Evolutionary conservation across 2,888 invertebrate genomes (phyloP).

Genomic region (Drosophila cognata): DNA sequence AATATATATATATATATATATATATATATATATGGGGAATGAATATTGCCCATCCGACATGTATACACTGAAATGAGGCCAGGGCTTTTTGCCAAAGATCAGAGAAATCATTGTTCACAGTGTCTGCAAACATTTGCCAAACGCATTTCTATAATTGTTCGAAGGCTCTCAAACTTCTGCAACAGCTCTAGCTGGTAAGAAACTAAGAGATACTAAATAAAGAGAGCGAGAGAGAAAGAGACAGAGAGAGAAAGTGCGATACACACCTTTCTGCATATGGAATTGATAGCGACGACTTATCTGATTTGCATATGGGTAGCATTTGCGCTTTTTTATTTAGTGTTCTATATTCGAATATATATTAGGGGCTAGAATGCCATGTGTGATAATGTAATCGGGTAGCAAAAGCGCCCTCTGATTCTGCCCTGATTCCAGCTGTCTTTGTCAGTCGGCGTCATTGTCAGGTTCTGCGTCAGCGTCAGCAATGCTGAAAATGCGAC

Average conservation of each 20-base stretch:
- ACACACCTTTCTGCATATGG: slow-evolving; percentile 26
- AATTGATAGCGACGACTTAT: slow-evolving; percentile 44
- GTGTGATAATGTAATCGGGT: slow-evolving; percentile 50
- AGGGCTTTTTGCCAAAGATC: slow-evolving; percentile 47
- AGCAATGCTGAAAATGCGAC: slow-evolving; percentile 36
- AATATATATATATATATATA: background rate
- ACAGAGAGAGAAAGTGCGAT: background rate
- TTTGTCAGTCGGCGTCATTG: background rate
- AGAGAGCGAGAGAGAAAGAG: slow-evolving; percentile 5
- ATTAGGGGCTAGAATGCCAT: slow-evolving; percentile 14
- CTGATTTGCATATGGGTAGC: slow-evolving; percentile 41
- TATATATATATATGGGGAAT: background rate
- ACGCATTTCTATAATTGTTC: background rate
- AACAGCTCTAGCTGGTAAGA: background rate
- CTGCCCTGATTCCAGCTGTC: slow-evolving; percentile 4
- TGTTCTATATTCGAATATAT: background rate
- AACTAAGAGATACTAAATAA: slow-evolving; percentile 2
- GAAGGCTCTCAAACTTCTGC: background rate
- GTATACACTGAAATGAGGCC: slow-evolving; percentile 34
- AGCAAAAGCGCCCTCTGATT: slow-evolving; percentile 19
- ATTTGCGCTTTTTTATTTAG: background rate
- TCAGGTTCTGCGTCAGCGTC: slow-evolving; percentile 2
- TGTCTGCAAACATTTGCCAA: background rate
- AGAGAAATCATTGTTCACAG: slow-evolving; percentile 24
- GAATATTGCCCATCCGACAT: slow-evolving; percentile 45